Conservation (phyloP, 2,888 invertebrate species). For the Oligia strigilis region DNA sequence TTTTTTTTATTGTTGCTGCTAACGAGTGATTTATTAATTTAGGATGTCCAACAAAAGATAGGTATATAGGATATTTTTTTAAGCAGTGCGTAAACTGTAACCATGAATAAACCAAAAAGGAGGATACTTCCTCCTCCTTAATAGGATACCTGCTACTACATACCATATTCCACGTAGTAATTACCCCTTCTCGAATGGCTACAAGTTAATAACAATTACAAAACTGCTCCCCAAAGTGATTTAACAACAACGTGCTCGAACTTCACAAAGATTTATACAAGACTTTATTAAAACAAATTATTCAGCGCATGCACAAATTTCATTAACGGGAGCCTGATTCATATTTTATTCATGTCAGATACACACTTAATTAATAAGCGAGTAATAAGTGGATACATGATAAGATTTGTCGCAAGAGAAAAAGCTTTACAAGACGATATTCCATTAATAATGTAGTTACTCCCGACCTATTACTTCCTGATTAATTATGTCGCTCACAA, state of each 20-base stretch:
- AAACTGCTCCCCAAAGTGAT: conserved; percentile 56
- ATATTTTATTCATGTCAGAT: conserved; percentile 66
- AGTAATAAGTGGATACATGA: conserved; percentile 66
- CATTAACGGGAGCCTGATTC: conserved; percentile 60
- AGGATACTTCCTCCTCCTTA: not conserved
- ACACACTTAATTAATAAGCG: conserved; percentile 67
- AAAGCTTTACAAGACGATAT: conserved; percentile 56
- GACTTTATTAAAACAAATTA: conserved; percentile 58
- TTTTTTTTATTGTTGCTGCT: not conserved
- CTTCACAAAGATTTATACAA: conserved; percentile 62
- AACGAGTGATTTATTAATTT: not conserved
- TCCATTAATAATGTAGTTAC: conserved; percentile 74
- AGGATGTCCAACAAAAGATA: not conserved
- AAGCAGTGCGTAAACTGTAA: too few relatives aligned
- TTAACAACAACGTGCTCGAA: conserved; percentile 60
- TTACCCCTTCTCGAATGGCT: conserved; percentile 48
- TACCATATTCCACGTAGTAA: conserved; percentile 12
- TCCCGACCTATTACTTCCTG: conserved; percentile 70
- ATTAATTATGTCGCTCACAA: conserved; percentile 76
- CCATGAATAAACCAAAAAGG: too few relatives aligned
- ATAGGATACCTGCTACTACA: not conserved
- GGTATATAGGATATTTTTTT: too few relatives aligned
- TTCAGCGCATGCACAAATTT: conserved; percentile 68
- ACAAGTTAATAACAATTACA: conserved; percentile 49
- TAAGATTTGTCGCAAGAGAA: conserved; percentile 61